phyloP scores from a whole-genome alignment of 2,797 vertebrate species.

The Spea hammondii region DNA sequence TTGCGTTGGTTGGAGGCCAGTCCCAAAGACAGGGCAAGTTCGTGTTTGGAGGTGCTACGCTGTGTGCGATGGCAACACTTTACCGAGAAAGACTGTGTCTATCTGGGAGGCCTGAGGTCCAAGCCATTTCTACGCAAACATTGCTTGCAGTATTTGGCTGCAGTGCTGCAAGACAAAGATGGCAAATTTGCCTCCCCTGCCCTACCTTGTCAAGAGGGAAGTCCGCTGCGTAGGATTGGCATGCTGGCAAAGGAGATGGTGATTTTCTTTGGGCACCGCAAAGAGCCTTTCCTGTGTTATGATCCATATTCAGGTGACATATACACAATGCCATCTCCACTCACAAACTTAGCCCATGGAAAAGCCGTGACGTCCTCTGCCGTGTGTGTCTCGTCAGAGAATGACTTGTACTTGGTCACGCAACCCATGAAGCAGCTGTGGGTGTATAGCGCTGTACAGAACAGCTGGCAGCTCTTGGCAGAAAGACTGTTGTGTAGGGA shows the following conservation, averaged over 20 bases:
- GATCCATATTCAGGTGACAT: conserved; percentile 80
- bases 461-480: conserved; percentile 80
- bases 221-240: conserved; percentile 74
- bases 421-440: conserved; percentile 84
- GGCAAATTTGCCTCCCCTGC: conserved; percentile 47
- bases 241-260: conserved; percentile 83
- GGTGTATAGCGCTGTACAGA: conserved; percentile 78
- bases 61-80: conserved; percentile 82
- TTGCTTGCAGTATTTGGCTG: conserved; percentile 66
- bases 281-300: conserved; percentile 82
- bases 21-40: conserved; percentile 62
- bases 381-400: conserved; percentile 78
- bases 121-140: conserved; percentile 71
- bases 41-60: conserved; percentile 68
- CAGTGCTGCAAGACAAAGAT: conserved; percentile 58
- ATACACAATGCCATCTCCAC: conserved; percentile 79
- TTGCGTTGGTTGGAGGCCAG: conserved; percentile 80
- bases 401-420: conserved; percentile 79
- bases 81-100: conserved; percentile 72
- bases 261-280: conserved; percentile 81
- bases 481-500: conserved; percentile 78
- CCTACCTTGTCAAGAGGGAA: conserved; percentile 51
- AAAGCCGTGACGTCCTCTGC: conserved; percentile 78
- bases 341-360: conserved; percentile 76
- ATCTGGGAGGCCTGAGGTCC: conserved; percentile 69